Base-by-base conservation (phyloP, 2,888 invertebrate species). In the Drosophila rellima region DNA sequence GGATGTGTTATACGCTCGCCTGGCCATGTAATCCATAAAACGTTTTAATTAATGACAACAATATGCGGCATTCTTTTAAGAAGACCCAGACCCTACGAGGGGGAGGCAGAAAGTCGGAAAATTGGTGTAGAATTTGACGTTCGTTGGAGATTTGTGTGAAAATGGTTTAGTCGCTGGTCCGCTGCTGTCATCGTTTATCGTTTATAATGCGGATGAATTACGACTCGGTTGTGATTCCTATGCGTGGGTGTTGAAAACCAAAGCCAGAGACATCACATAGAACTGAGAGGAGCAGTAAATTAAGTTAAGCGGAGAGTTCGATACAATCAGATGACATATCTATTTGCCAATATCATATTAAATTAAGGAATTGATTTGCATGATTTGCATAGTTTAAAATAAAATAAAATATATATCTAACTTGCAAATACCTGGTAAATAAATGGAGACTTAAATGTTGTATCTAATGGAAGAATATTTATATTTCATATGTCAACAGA, bases 11-110 rank as follows among this genome's bases (percentile, higher is more conserved):
- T 47, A 47, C 52, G 59, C 71, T 61, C 61, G 71, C 65, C 68
- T 77, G 69, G 47, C 66, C 81, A 71, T 87, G 85, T 89, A 80
- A 89, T 89, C 85, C 88, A 85, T 86, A 87, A 86, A 86, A 89
- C 89, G 86, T 84, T 86, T 86, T 86, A 86, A 86, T 86, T 86
- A 86, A 86, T 86, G 87, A 84, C 86, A 87, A 87, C 89, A 86
- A 86, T 88, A 84, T 89, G 87, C 83, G 85, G 83, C 78, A 69
- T 75, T 89, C 80, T 85, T 68, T 78, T 13, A 70, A 63, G 77
- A 48, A 47, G 42, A 75, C 50, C 57, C 47, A 35, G 47, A 57
- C 47, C 29, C 13, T n/a, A n/a, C 1, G 4, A 48, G n/a, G 39
- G 35, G 20, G 2, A n/a, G 56, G 29, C 33, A 29, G 37, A 23